A percentile compares a stretch with the other conserved stretches of the same genome.
phyloP scores from a whole-genome alignment of 2,113 vertebrate species.

The Tinamus guttatus region DNA sequence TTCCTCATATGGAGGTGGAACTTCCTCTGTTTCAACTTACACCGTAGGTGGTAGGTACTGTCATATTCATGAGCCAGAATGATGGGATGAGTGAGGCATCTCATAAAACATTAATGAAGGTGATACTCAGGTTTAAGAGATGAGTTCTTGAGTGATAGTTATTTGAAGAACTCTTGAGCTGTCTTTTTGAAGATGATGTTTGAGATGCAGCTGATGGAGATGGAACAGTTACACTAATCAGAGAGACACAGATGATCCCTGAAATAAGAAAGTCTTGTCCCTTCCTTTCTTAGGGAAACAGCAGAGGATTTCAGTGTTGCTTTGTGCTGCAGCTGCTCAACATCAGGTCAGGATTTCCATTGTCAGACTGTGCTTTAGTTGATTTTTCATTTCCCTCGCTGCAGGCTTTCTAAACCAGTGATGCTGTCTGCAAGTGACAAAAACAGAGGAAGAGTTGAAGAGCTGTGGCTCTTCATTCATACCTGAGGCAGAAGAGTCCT shows the following conservation, averaged over 20 bases:
- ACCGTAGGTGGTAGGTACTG: neutral
- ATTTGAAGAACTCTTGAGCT: neutral
- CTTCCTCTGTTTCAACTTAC: too few relatives aligned
- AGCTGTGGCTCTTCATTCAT: accelerated
- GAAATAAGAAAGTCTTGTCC: neutral
- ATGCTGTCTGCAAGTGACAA: neutral
- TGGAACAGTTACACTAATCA: neutral
- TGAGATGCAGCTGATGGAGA: accelerated
- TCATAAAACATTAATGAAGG: neutral
- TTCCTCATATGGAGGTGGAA: too few relatives aligned
- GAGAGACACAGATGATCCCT: neutral
- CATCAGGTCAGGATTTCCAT: neutral
- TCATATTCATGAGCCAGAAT: neutral
- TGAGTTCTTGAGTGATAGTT: neutral
- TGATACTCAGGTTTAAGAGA: neutral
- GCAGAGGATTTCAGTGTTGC: neutral
- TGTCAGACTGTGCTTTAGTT: neutral
- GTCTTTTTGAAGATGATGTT: neutral
- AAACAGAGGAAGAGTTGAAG: neutral
- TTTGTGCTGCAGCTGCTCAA: neutral
- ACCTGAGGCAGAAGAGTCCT: neutral
- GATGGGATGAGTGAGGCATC: neutral
- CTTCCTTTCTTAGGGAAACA: neutral
- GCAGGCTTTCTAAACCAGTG: neutral
- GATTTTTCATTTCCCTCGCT: neutral